Conservation (phyloP, 2,113 vertebrate genomes). For the Lasiurus cinereus region DNA sequence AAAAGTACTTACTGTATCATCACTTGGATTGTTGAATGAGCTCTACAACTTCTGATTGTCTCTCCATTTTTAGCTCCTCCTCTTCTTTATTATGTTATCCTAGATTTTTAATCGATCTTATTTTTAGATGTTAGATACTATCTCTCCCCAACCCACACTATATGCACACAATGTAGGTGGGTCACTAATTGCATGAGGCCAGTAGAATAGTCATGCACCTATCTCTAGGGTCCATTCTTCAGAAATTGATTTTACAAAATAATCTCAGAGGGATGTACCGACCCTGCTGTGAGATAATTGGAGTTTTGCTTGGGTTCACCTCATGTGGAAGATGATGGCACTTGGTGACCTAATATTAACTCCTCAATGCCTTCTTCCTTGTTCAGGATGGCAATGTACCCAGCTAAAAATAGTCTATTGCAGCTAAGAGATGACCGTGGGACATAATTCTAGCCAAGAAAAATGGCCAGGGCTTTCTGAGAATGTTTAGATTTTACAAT, state of each 20-base stretch:
- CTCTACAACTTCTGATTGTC: neutral
- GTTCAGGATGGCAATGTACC: neutral
- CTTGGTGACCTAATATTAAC: slow-evolving; percentile 8
- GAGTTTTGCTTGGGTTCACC: neutral
- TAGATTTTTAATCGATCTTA: neutral
- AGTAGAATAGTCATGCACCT: neutral
- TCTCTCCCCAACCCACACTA: neutral
- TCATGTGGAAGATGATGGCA: neutral
- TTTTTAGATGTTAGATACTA: slow-evolving; percentile 12
- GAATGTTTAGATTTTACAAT: neutral
- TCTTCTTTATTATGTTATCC: neutral
- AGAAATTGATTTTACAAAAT: slow-evolving; percentile 59
- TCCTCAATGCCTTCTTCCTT: neutral
- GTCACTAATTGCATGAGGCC: neutral
- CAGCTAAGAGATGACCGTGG: neutral
- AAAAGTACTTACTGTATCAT: neutral
- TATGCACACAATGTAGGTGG: neutral
- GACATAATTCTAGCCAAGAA: neutral
- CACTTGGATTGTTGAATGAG: neutral
- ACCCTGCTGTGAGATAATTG: neutral
- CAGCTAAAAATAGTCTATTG: slow-evolving; percentile 22
- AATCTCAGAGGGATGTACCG: neutral
- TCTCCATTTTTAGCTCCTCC: neutral
- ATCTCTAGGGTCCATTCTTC: slow-evolving; percentile 33
- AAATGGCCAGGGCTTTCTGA: neutral